Percentiles rank a stretch among this genome's conserved stretches.
These are phyloP conservation scores for Pelodytes ibericus DNA, from an alignment of 2,797 vertebrate species.

Conservation along the genomic window DNA sequence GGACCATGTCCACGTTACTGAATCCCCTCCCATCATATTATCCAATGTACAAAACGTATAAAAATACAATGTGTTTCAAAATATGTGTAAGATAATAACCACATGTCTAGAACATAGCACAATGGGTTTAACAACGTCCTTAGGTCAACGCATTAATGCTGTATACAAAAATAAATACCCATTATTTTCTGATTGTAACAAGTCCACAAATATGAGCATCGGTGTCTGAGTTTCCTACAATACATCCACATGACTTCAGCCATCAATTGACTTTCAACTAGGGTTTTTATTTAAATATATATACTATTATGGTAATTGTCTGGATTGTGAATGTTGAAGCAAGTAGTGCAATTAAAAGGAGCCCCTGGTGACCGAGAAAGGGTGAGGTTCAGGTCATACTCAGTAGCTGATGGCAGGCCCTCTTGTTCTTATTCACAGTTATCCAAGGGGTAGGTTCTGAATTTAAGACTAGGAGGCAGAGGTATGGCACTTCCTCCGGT, in stretches of 20 bases:
- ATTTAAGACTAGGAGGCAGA: constrained; percentile 74
- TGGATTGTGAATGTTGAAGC: neutral
- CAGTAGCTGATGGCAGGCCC: neutral
- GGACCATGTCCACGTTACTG: too few species aligned
- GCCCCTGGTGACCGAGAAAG: neutral
- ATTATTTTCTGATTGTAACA: neutral
- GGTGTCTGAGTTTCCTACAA: neutral
- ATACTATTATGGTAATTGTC: neutral
- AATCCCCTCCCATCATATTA: neutral
- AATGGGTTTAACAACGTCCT: neutral
- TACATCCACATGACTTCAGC: neutral
- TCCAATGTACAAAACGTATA: constrained; percentile 14
- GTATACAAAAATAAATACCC: constrained; percentile 20
- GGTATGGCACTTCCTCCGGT: constrained; percentile 74
- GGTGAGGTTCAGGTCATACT: neutral
- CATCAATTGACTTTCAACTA: neutral
- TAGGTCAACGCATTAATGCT: neutral
- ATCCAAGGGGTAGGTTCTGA: constrained; percentile 67
- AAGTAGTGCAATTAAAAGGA: neutral
- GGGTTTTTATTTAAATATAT: neutral
- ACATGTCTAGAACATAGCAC: constrained; percentile 12
- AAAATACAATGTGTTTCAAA: constrained; percentile 46
- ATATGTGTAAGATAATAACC: constrained; percentile 27
- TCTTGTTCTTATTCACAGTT: constrained; percentile 38
- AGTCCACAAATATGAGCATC: neutral